Percentiles rank a stretch among this genome's conserved stretches.
phyloP scores from a whole-genome alignment of 2,797 vertebrate species.

The Labroides dimidiatus region DNA sequence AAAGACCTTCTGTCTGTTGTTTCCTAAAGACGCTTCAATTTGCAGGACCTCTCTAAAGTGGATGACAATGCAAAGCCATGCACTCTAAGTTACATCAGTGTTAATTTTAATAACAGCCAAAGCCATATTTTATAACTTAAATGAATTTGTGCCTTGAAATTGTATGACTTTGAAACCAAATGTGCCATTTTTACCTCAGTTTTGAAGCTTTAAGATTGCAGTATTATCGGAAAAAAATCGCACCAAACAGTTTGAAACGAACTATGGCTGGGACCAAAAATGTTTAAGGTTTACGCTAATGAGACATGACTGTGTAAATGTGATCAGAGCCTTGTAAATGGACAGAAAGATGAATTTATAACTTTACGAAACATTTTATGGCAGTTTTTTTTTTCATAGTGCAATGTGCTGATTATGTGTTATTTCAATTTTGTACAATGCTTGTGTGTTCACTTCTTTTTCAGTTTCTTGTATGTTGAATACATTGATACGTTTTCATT shows the following conservation, averaged over 20 bases:
- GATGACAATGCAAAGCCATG: conserved; percentile 62
- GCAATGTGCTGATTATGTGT: conserved; percentile 79
- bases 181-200: conserved; percentile 79
- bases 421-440: conserved; percentile 75
- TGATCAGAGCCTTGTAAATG: conserved; percentile 57
- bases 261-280: conserved; percentile 80
- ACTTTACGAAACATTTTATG: conserved; percentile 69
- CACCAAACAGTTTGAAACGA: conserved; percentile 50
- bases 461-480: conserved; percentile 64
- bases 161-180: conserved; percentile 69
- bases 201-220: conserved; percentile 63
- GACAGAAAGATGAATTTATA: conserved; percentile 65
- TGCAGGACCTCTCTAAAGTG: conserved; percentile 38
- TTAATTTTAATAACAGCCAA: conserved; percentile 73
- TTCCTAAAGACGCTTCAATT: conserved; percentile 64
- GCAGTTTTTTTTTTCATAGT: conserved; percentile 75
- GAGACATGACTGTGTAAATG: conserved; percentile 60
- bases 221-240: conserved; percentile 71
- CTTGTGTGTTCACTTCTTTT: conserved; percentile 75
- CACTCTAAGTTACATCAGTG: conserved; percentile 85
- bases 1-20: conserved; percentile 56
- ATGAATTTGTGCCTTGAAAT: conserved; percentile 71
- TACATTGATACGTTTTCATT: conserved; percentile 70
- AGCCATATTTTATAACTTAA: conserved; percentile 75
- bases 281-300: conserved; percentile 73